Percentiles rank a stretch among this genome's conserved stretches.
Evolutionary conservation across 2,797 vertebrate genomes (phyloP).

Genomic region (Amblyopsis hoosieri): DNA sequence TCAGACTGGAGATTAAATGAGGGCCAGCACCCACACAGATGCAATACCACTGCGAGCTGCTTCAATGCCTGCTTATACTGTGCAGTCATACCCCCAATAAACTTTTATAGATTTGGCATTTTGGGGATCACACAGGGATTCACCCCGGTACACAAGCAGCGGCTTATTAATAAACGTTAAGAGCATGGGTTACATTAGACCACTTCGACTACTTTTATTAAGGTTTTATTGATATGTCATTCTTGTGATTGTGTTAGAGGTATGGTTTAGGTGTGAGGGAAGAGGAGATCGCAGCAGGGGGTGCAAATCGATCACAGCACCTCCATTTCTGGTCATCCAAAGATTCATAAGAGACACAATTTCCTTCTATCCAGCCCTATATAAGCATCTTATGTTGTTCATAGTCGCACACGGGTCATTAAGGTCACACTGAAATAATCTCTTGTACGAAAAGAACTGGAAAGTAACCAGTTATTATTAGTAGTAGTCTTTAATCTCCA

Average conservation of each 20-base stretch:
- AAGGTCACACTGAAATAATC: too few relatives aligned
- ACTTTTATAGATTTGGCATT: slow-evolving; percentile 25
- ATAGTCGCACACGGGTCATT: too few relatives aligned
- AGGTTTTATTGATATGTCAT: too few relatives aligned
- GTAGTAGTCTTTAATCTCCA: too few relatives aligned
- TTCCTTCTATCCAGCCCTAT: too few relatives aligned
- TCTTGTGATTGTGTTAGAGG: too few relatives aligned
- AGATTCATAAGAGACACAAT: too few relatives aligned
- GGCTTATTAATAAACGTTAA: slow-evolving; percentile 21
- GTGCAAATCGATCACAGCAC: not conserved
- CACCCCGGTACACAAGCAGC: slow-evolving; percentile 8
- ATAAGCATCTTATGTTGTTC: too few relatives aligned
- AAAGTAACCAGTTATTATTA: too few relatives aligned
- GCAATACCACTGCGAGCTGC: slow-evolving; percentile 32
- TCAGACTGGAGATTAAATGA: slow-evolving; percentile 31
- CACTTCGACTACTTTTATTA: too few relatives aligned
- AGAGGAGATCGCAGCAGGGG: not conserved
- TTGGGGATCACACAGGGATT: slow-evolving; percentile 1
- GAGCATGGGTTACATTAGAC: too few relatives aligned
- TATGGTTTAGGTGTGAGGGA: not conserved
- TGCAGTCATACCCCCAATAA: not conserved
- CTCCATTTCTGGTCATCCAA: not conserved
- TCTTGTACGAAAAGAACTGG: too few relatives aligned
- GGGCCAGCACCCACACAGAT: slow-evolving; percentile 22
- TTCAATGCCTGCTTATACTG: slow-evolving; percentile 19